phyloP scores from a whole-genome alignment of 2,113 vertebrate genomes.

The Empidonax traillii region DNA sequence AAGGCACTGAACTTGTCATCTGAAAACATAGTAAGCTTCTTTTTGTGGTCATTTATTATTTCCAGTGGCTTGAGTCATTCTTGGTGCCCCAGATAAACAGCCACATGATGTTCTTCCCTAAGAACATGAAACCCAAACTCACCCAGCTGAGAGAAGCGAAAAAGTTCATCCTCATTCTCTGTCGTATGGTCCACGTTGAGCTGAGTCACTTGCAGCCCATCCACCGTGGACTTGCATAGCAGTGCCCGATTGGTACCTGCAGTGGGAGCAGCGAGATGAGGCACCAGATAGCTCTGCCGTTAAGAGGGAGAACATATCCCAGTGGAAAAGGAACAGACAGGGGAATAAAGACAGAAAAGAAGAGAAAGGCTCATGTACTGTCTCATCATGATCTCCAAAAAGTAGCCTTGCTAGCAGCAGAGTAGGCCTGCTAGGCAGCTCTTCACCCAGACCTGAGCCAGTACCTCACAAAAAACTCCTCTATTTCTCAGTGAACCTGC shows the following conservation, averaged over 20 bases:
- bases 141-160: slow-evolving; percentile 92
- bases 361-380: neutral
- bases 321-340: neutral
- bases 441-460: neutral
- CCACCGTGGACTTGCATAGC: slow-evolving; percentile 90
- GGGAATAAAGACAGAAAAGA: slow-evolving; percentile 21
- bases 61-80: neutral
- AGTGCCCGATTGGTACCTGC: slow-evolving; percentile 93
- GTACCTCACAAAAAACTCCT: neutral
- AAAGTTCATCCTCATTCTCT: slow-evolving; percentile 94
- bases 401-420: neutral
- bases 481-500: neutral
- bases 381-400: neutral
- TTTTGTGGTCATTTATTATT: neutral
- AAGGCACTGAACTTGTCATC: neutral
- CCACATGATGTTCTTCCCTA: neutral
- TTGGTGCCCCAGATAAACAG: neutral
- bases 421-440: neutral
- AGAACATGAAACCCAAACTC: slow-evolving; percentile 15
- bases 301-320: neutral
- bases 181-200: slow-evolving; percentile 90
- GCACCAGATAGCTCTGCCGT: neutral
- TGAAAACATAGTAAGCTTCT: neutral
- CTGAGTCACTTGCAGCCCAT: slow-evolving; percentile 94
- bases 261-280: slow-evolving; percentile 28